These are phyloP conservation scores for Mylabris sibirica DNA, from an alignment of 2,888 invertebrate genomes.

Conservation along the genomic window DNA sequence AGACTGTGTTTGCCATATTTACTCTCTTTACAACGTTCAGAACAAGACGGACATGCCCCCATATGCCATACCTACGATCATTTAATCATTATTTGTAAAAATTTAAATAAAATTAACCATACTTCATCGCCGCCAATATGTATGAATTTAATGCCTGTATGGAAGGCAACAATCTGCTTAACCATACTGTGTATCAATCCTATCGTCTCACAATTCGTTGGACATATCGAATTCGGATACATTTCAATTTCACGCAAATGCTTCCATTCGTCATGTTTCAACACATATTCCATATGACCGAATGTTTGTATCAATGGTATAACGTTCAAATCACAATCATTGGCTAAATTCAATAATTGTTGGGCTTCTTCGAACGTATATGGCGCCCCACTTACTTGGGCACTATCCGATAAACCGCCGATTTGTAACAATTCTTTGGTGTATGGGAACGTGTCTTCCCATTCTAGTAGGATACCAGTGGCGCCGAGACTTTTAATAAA, in stretches of 20 bases:
- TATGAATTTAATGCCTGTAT: slow-evolving; percentile 71
- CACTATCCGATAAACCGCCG: slow-evolving; percentile 65
- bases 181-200: slow-evolving; percentile 72
- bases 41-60: slow-evolving; percentile 69
- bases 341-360: slow-evolving; percentile 72
- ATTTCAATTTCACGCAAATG: slow-evolving; percentile 71
- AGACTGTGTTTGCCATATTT: slow-evolving; percentile 66
- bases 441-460: slow-evolving; percentile 92
- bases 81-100: too few species aligned
- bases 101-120: too few species aligned
- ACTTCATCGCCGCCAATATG: slow-evolving; percentile 87
- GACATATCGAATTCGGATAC: slow-evolving; percentile 79
- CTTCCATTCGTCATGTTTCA: slow-evolving; percentile 75
- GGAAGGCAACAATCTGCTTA: slow-evolving; percentile 73
- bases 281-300: slow-evolving; percentile 85
- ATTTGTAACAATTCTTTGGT: slow-evolving; percentile 67
- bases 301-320: slow-evolving; percentile 88
- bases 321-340: slow-evolving; percentile 71
- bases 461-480: slow-evolving; percentile 83
- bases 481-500: slow-evolving; percentile 74
- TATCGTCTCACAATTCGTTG: slow-evolving; percentile 70
- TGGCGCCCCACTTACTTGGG: slow-evolving; percentile 65
- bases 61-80: slow-evolving; percentile 74
- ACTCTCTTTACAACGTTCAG: slow-evolving; percentile 60
- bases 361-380: slow-evolving; percentile 74